Conservation (phyloP, 1,140 invertebrate genomes). For the Periplaneta americana region DNA sequence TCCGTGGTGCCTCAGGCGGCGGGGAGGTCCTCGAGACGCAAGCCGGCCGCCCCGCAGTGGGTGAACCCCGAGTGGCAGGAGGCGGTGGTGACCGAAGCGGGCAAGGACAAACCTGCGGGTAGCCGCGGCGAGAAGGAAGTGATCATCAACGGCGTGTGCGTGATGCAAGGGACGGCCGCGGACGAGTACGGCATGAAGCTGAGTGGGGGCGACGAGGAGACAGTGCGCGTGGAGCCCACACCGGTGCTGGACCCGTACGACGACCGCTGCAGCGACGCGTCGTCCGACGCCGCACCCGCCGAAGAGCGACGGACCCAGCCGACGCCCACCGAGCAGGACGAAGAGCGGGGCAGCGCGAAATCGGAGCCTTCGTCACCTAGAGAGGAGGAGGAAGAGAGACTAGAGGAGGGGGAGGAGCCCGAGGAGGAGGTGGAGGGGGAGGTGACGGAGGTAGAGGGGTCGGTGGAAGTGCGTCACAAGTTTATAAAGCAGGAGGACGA, state of each 20-base stretch:
- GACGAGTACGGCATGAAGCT: constrained; percentile 54
- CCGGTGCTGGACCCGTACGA: constrained; percentile 53
- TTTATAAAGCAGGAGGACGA: not conserved
- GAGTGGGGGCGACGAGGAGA: constrained; percentile 56
- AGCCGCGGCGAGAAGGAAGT: constrained; percentile 50
- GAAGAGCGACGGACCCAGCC: not conserved
- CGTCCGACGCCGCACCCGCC: not conserved
- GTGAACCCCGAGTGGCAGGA: constrained; percentile 91
- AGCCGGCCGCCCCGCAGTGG: constrained; percentile 94
- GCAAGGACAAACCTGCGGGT: constrained; percentile 38
- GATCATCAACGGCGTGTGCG: constrained; percentile 88
- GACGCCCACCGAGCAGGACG: not conserved
- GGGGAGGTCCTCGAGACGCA: constrained; percentile 58
- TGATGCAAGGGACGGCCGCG: constrained; percentile 61
- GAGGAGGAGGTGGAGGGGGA: not conserved
- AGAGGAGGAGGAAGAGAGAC: not conserved
- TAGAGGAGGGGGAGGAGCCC: not conserved
- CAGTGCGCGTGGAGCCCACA: constrained; percentile 63
- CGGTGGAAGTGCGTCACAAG: not conserved
- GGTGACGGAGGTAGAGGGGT: constrained; percentile 7
- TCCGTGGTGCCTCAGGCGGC: constrained; percentile 18
- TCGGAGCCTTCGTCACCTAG: constrained; percentile 9
- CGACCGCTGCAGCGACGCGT: constrained; percentile 29
- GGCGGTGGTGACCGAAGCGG: constrained; percentile 32
- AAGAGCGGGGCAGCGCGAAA: constrained; percentile 6